Percentiles rank a stretch among this genome's conserved stretches.
Conservation (phyloP, 2,888 invertebrate genomes). For the Tupiocoris notatus region DNA sequence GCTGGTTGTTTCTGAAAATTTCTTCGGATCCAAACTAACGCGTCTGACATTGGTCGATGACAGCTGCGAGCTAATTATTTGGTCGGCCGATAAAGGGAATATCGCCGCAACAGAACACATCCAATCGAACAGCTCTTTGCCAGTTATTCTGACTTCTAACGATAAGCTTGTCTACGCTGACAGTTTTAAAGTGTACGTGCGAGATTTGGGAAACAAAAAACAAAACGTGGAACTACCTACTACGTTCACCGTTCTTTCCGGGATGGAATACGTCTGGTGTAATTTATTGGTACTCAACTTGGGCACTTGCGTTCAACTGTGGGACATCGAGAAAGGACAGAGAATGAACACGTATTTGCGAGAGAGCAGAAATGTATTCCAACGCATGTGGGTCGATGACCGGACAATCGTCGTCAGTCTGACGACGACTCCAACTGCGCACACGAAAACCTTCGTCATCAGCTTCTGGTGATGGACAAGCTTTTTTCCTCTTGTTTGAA, state of each 20-base stretch:
- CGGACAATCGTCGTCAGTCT: slow-evolving; percentile 24
- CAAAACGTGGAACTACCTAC: slow-evolving; percentile 16
- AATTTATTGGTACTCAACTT: slow-evolving; percentile 23
- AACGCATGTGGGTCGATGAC: slow-evolving; percentile 36
- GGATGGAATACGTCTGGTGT: slow-evolving; percentile 6
- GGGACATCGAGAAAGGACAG: slow-evolving; percentile 10
- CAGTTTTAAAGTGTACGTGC: slow-evolving; percentile 13
- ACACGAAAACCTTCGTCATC: background rate
- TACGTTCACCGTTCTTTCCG: background rate
- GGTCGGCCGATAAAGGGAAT: slow-evolving; percentile 18
- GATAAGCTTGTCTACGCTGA: slow-evolving; percentile 35
- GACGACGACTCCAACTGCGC: background rate
- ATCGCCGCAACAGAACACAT: slow-evolving; percentile 21
- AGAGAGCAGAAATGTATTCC: slow-evolving; percentile 7
- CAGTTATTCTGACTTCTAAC: slow-evolving; percentile 29
- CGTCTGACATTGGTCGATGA: slow-evolving; percentile 10
- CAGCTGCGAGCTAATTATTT: slow-evolving; percentile 34
- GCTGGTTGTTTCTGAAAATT: slow-evolving; percentile 38
- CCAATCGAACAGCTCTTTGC: slow-evolving; percentile 19
- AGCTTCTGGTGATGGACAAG: slow-evolving; percentile 25
- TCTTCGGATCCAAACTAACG: slow-evolving; percentile 35
- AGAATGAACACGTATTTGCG: slow-evolving; percentile 16
- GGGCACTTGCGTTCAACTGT: slow-evolving; percentile 22
- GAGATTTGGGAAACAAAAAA: slow-evolving; percentile 1
- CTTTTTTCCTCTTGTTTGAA: too few relatives aligned